Evolutionary conservation across 2,797 vertebrate species (phyloP).

Genomic region (Carduelis carduelis): DNA sequence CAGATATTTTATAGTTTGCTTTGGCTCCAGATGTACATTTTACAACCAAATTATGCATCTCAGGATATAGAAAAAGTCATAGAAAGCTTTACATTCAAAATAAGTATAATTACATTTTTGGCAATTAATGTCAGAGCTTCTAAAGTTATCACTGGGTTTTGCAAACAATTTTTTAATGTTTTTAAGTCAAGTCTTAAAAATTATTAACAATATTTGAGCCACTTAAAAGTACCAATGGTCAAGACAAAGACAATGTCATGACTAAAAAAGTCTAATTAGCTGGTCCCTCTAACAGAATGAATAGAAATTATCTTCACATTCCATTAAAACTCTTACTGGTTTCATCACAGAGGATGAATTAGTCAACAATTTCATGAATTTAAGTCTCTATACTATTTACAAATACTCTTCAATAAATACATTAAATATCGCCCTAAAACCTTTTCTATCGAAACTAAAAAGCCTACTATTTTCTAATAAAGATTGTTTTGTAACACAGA

Average conservation of each 20-base stretch:
- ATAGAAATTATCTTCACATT: background rate
- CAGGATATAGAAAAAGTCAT: slow-evolving; percentile 8
- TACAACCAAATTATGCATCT: slow-evolving; percentile 34
- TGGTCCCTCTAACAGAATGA: background rate
- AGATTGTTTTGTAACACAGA: background rate
- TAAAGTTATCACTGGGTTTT: background rate
- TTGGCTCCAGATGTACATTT: slow-evolving; percentile 53
- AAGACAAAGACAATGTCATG: background rate
- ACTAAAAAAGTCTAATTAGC: background rate
- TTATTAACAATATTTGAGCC: background rate
- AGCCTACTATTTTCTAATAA: background rate
- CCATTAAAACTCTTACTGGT: background rate
- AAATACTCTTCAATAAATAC: background rate
- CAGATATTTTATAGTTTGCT: slow-evolving; percentile 58
- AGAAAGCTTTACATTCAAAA: background rate
- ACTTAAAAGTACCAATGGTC: background rate
- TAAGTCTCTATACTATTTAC: background rate
- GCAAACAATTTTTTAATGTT: background rate
- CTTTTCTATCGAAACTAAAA: background rate
- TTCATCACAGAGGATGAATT: background rate
- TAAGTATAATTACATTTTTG: background rate
- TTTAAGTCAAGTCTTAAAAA: background rate
- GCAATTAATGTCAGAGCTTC: background rate
- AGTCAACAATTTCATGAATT: background rate
- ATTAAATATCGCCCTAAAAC: background rate